phyloP scores from a whole-genome alignment of 2,113 vertebrate genomes.

The Rhagologus leucostigma region DNA sequence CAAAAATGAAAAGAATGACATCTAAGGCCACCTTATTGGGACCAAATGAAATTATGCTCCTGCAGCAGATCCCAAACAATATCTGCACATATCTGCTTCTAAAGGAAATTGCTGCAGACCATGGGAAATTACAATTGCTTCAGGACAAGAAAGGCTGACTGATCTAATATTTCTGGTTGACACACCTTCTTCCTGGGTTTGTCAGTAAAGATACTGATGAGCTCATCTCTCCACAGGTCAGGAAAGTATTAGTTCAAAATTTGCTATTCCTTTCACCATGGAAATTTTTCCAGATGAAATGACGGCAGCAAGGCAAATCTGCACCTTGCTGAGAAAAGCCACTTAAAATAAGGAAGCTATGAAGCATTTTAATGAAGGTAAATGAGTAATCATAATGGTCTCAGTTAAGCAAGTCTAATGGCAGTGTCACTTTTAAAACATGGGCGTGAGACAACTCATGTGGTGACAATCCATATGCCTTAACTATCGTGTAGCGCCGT shows the following conservation, averaged over 20 bases:
- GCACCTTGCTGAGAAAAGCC: slow-evolving; percentile 54
- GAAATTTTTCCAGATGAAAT: slow-evolving; percentile 31
- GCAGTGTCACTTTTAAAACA: neutral
- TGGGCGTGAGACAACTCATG: neutral
- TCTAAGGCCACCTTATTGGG: neutral
- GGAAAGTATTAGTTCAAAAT: slow-evolving; percentile 11
- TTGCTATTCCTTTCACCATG: neutral
- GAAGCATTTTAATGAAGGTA: slow-evolving; percentile 44
- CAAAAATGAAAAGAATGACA: slow-evolving; percentile 27
- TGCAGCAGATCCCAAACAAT: slow-evolving; percentile 28
- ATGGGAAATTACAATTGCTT: slow-evolving; percentile 63
- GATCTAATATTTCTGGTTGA: slow-evolving; percentile 54
- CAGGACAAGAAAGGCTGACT: slow-evolving; percentile 50
- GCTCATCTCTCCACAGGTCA: slow-evolving; percentile 40
- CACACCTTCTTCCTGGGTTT: slow-evolving; percentile 58
- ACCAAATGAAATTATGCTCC: slow-evolving; percentile 24
- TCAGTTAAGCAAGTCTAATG: slow-evolving; percentile 33
- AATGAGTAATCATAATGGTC: slow-evolving; percentile 31
- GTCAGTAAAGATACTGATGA: slow-evolving; percentile 48
- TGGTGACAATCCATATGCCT: neutral
- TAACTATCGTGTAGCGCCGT: neutral
- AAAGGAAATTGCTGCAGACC: slow-evolving; percentile 61
- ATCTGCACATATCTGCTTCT: slow-evolving; percentile 2
- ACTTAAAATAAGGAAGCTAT: slow-evolving; percentile 50
- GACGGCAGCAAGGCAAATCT: slow-evolving; percentile 16